These are phyloP conservation scores for Epizoanthus illoricatus DNA, from an alignment of 92 coral and sea anemone species.

Conservation along the genomic window DNA sequence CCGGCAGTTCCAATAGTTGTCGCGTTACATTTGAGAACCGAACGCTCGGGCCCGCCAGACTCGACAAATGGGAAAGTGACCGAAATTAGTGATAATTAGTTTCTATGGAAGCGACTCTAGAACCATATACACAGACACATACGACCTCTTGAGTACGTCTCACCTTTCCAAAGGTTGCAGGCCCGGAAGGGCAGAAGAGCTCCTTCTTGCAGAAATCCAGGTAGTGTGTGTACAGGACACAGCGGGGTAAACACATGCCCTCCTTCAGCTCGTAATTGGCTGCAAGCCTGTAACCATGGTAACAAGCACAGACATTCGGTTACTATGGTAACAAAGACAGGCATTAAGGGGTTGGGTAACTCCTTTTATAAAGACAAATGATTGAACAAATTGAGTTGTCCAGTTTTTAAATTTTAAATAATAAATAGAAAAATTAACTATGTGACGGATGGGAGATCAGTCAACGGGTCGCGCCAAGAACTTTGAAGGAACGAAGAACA, in stretches of 20 bases:
- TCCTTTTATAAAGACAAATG: no score
- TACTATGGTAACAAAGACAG: neutral
- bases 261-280: conserved; percentile 94
- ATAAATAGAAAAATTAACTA: no score
- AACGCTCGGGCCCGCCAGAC: no score
- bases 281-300: conserved; percentile 68
- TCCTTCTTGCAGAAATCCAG: conserved; percentile 92
- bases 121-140: no score
- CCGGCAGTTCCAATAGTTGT: no score
- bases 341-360: neutral
- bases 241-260: conserved; percentile 95
- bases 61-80: no score
- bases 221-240: conserved; percentile 95
- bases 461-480: no score
- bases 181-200: conserved; percentile 86
- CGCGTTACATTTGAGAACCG: no score
- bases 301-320: neutral
- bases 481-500: no score
- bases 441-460: no score
- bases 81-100: no score
- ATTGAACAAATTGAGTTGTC: neutral
- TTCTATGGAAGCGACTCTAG: no score
- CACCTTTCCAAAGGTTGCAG: conserved; percentile 99
- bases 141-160: neutral
- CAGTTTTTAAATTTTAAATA: neutral